Conservation (phyloP, 2,888 invertebrate genomes). For the Phymatocera aterrima region DNA sequence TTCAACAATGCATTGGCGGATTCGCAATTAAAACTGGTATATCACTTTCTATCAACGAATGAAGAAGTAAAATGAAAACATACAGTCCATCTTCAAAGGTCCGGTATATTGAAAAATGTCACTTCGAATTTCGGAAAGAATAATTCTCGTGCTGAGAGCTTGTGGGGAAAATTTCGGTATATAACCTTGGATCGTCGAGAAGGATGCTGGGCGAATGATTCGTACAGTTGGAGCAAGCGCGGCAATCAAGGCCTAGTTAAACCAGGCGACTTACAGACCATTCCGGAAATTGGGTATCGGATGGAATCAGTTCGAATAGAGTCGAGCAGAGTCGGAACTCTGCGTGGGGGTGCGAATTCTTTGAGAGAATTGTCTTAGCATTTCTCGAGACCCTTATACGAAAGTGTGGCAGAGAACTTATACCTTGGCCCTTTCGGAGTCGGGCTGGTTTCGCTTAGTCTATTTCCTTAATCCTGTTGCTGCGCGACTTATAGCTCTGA, state of each 20-base stretch:
- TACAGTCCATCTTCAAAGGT: too few relatives aligned
- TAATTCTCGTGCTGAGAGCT: not conserved
- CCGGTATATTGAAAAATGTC: too few relatives aligned
- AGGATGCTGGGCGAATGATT: conserved; percentile 35
- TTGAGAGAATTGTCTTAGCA: conserved; percentile 45
- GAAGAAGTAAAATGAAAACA: not conserved
- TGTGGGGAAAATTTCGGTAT: not conserved
- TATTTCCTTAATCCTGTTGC: conserved; percentile 46
- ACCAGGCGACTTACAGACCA: conserved; percentile 47
- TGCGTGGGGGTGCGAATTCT: conserved; percentile 47
- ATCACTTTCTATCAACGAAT: not conserved
- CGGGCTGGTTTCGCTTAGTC: conserved; percentile 30
- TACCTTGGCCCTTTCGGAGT: conserved; percentile 21
- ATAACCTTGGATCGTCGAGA: not conserved
- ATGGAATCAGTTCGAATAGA: conserved; percentile 44
- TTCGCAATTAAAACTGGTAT: not conserved
- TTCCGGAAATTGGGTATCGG: conserved; percentile 48
- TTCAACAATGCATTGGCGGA: not conserved
- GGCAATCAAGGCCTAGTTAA: conserved; percentile 42
- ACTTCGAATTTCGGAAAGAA: too few relatives aligned
- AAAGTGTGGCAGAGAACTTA: conserved; percentile 27
- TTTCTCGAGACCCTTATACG: conserved; percentile 8
- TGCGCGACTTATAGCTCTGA: conserved; percentile 37
- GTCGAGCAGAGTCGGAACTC: conserved; percentile 31
- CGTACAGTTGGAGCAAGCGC: conserved; percentile 12